Evolutionary conservation across 2,797 vertebrate genomes (phyloP), one percentile per base, ranked within the genome.

Genomic region (Prunella strophiata): DNA sequence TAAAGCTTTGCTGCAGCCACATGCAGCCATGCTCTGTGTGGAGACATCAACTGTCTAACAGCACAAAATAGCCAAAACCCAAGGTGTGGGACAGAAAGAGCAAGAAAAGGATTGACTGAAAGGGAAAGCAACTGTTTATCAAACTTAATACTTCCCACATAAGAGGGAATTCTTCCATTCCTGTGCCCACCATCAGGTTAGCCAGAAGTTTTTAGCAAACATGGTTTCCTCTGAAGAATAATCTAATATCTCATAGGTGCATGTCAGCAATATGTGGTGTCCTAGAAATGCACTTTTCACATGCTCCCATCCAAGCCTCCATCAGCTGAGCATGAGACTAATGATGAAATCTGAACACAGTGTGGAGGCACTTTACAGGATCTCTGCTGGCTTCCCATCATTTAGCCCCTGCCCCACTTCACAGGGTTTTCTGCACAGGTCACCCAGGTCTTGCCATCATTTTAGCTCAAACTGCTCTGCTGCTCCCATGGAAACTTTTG

Each of bases 21-120:
- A 5, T 20, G 26, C n/a, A 77, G 47, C 34, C 19, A 3, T 23
- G 23, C 2, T 50, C 38, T 63, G 0, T 2, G 0, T 55, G 51
- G n/a, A 70, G 29, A 86, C 15, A 61, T 34, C 26, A 52, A 3
- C 23, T 25, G 1, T 81, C 22, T 84, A 48, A 72, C 13, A 47
- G 38, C 27, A 66, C 14, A 85, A 70, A 86, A 67, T 2, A 59
- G 27, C 16, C 40, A 43, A 80, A 78, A 0, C 2, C 8, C 26
- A 62, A 78, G 13, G 17, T 58, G 47, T 22, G 40, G 51, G 38
- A 65, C 16, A 34, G 59, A 86, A 90, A 21, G 36, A 81, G 7
- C 12, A 90, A 85, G n/a, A 27, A 81, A 91, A 84, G 7, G 3
- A 27, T 40, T 78, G 48, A 70, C 43, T 55, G 58, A 54, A 81